phyloP scores from a whole-genome alignment of 2,797 vertebrate genomes.

The Psittacula derbiana region DNA sequence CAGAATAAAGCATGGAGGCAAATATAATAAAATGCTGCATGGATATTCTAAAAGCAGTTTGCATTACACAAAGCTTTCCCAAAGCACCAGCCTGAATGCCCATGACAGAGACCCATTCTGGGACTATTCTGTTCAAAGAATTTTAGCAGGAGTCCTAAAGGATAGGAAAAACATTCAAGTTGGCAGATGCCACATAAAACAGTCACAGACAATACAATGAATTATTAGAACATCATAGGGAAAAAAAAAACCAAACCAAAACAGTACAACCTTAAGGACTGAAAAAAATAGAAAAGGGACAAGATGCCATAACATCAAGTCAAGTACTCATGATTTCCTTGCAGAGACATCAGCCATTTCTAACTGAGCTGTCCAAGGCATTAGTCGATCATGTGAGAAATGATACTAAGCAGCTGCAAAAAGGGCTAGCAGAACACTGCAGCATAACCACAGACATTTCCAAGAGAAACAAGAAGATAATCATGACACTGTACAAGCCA shows the following conservation, averaged over 20 bases:
- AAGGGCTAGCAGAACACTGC: background rate
- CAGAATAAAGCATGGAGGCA: background rate
- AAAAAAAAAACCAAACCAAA: background rate
- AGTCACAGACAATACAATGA: background rate
- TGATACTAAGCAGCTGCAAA: background rate
- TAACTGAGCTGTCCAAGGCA: background rate
- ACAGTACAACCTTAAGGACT: background rate
- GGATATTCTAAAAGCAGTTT: background rate
- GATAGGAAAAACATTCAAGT: background rate
- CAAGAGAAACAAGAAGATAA: constrained; percentile 22
- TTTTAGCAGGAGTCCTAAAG: background rate
- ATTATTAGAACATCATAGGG: background rate
- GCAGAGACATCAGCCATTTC: background rate
- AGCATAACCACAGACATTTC: background rate
- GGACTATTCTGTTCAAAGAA: background rate
- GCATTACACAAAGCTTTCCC: background rate
- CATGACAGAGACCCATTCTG: background rate
- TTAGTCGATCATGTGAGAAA: background rate
- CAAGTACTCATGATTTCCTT: background rate
- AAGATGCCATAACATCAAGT: background rate
- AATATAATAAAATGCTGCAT: background rate
- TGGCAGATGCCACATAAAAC: background rate
- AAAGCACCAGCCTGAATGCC: background rate
- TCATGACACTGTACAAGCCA: background rate
- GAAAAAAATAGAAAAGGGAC: background rate